Evolutionary conservation across 2,888 invertebrate species (phyloP).

Genomic region (Trachelus troglodyta): DNA sequence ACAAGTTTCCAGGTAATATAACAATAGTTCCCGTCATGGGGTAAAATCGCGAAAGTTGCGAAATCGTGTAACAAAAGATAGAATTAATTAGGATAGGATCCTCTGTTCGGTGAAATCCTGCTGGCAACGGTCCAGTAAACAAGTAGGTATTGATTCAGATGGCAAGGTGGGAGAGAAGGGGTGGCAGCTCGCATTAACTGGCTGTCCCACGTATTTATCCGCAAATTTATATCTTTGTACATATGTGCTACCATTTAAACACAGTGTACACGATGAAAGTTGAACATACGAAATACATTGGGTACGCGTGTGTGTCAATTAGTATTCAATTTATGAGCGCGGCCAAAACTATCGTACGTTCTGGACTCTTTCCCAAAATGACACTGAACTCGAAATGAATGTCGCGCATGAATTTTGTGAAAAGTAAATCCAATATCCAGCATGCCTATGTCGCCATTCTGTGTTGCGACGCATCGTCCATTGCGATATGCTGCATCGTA

Average conservation of each 20-base stretch:
- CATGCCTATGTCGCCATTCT: neutral
- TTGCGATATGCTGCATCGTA: neutral
- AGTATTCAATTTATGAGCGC: constrained; percentile 53
- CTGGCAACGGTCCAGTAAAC: constrained; percentile 60
- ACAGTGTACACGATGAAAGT: constrained; percentile 45
- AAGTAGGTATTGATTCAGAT: constrained; percentile 60
- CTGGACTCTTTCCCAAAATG: neutral
- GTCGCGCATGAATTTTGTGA: constrained; percentile 29
- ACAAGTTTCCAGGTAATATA: neutral
- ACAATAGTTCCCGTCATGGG: neutral
- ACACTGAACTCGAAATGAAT: constrained; percentile 32
- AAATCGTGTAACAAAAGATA: constrained; percentile 50
- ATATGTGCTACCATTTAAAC: constrained; percentile 52
- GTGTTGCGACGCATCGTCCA: neutral
- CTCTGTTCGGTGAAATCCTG: constrained; percentile 51
- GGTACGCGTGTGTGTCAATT: constrained; percentile 48
- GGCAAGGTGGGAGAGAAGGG: constrained; percentile 35
- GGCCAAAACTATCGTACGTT: constrained; percentile 5
- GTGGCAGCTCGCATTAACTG: constrained; percentile 47
- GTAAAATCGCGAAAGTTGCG: constrained; percentile 29
- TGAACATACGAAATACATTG: constrained; percentile 51
- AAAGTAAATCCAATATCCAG: constrained; percentile 34
- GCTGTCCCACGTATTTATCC: constrained; percentile 58
- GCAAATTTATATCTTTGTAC: constrained; percentile 56
- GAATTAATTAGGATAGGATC: constrained; percentile 55